phyloP scores from a whole-genome alignment of 2,888 invertebrate species.

The Calameuta pallipes region DNA sequence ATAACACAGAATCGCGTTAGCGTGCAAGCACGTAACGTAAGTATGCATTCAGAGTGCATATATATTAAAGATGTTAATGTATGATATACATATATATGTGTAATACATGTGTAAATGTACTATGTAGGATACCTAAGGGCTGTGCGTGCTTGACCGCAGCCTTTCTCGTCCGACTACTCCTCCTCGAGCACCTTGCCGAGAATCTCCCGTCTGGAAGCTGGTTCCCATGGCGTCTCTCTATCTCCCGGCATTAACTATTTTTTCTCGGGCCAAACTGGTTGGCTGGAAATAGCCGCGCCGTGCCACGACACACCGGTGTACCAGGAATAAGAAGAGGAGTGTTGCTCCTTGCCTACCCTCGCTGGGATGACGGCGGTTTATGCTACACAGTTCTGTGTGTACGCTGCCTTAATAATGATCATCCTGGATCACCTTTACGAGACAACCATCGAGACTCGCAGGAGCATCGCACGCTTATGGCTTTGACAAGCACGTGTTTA shows the following conservation, averaged over 20 bases:
- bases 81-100: background rate
- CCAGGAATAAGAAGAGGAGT: background rate
- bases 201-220: conserved; percentile 17
- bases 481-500: background rate
- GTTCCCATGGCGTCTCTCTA: conserved; percentile 25
- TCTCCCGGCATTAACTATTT: conserved; percentile 23
- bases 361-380: background rate
- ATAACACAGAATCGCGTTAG: background rate
- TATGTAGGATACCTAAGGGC: background rate
- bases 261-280: conserved; percentile 23
- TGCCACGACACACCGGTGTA: background rate
- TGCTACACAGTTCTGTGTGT: background rate
- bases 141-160: conserved; percentile 18
- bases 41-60: background rate
- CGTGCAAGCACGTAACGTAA: background rate
- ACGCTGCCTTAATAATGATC: conserved; percentile 1
- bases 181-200: conserved; percentile 19
- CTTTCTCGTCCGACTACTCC: conserved; percentile 7
- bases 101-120: background rate
- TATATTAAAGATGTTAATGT: background rate
- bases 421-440: background rate
- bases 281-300: conserved; percentile 19
- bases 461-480: conserved; percentile 4
- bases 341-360: background rate
- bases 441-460: background rate